Base-by-base conservation (phyloP, 2,888 invertebrate genomes). In the Melanchra persicariae region DNA sequence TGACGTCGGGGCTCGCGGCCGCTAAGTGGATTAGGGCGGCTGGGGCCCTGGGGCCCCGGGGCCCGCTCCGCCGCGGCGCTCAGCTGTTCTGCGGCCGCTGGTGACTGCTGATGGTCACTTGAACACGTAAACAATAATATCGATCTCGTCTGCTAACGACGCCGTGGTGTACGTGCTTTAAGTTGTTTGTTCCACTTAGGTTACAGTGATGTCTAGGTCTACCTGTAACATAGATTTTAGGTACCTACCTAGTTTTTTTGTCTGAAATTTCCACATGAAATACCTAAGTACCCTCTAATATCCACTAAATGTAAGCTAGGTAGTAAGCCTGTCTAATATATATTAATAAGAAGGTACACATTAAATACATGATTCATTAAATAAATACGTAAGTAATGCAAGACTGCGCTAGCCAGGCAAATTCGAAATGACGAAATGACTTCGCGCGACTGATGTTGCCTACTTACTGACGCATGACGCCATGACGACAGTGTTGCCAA, bases 41-140 rank as follows among this genome's bases (percentile, higher is more conserved):
- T 49, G 22, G 22, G 54, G 30, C 67, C 26, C 43, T n/a, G 49
- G 45, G 45, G 45, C 24, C 24, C 49, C 40, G 43, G 17, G 34
- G 40, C 19, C 37, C 51, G 59, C 47, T n/a, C 24, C 40, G 58
- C 68, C 26, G 57, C 51, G 43, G 30, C 60, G 45, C 51, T 62
- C 49, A 37, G 52, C 49, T 24, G 68, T 51, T 59, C 68, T 60
- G 60, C 59, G 43, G 58, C 60, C 19, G 47, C 37, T 30, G 8
- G 55, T 54, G 37, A 60, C 63, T 37, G 67, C 81, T 77, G 77
- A 60, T 74, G 79, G 64, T 70, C 70, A 54, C 70, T 66, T 63
- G 67, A 69, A 70, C 78, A 80, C 84, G 85, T 86, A 85, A 85
- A 87, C 85, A 85, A 70, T 70, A 66, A 63, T 86, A 86, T 87